Evolutionary conservation across 1,140 invertebrate genomes (phyloP), one percentile per base, ranked within the genome.

Genomic region (Trypoxylus dichotomus): DNA sequence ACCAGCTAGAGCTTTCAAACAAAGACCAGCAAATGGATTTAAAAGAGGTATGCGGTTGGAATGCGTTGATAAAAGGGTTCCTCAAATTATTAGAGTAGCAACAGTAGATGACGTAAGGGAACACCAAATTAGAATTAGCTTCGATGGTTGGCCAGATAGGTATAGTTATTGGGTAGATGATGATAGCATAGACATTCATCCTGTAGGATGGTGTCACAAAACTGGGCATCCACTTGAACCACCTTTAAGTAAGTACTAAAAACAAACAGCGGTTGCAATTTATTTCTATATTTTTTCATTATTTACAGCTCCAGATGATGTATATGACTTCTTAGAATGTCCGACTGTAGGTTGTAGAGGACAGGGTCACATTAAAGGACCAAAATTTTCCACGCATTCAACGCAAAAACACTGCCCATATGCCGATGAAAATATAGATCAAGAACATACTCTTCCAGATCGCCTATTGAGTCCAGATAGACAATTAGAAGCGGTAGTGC

Each of bases 91-190:
- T 71, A 89, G 97, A 27, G 96, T 96, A 3, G 95, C 95, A 0
- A 94, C 94, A 0, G 91, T 98, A 3, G 90, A 90, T 77, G 93
- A 94, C 71, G 91, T 95, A 15, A 91, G 91, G 83, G 92, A 91
- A 3, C 92, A 94, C 85, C 91, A 93, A 85, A 89, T 98, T 21
- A 92, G 93, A 83, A 91, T 98, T 74, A 91, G 95, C 83, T 97
- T 97, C 87, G 96, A 98, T 87, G 96, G 96, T 10, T 98, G 96
- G 95, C 92, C 93, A 1, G 91, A 92, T 80, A 91, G 92, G 78
- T 95, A 96, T 85, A 93, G 94, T 79, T 96, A 93, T 85, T 97
- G 95, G 95, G 87, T 97, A 79, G 93, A 97, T 84, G 96, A 97
- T 85, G 95, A 98, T 87, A 95, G 92, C 79, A 90, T 93, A 0